These are phyloP conservation scores for Taphrorychus bicolor DNA, from an alignment of 2,888 invertebrate genomes.

Conservation along the genomic window DNA sequence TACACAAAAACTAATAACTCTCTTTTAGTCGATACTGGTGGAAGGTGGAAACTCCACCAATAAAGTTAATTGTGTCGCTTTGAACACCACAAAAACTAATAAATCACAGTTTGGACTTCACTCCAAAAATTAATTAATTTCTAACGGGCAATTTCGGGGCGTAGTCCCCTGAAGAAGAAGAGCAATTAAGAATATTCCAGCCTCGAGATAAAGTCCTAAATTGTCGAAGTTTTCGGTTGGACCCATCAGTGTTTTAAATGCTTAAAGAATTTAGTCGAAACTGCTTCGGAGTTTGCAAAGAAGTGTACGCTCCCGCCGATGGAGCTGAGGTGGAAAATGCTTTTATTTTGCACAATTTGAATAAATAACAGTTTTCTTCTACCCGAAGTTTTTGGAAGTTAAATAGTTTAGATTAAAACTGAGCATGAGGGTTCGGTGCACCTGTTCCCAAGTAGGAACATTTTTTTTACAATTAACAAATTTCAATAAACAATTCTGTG, in stretches of 20 bases:
- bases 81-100: constrained; percentile 20
- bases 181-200: constrained; percentile 31
- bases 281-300: not conserved
- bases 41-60: constrained; percentile 10
- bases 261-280: not conserved
- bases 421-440: no score
- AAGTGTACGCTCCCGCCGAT: not conserved
- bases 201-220: constrained; percentile 17
- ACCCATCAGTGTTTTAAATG: constrained; percentile 2
- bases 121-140: constrained; percentile 29
- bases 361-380: not conserved
- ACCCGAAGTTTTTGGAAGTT: no score
- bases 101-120: constrained; percentile 22
- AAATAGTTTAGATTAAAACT: no score
- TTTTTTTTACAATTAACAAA: no score
- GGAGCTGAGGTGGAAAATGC: not conserved
- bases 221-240: constrained; percentile 9
- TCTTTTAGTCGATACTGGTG: not conserved
- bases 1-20: not conserved
- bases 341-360: not conserved
- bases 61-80: constrained; percentile 22
- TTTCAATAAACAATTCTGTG: no score
- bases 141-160: constrained; percentile 16
- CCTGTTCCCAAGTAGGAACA: no score
- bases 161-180: constrained; percentile 13